Base-by-base conservation (phyloP, 2,888 invertebrate species). In the Pharmacophagus antenor region DNA sequence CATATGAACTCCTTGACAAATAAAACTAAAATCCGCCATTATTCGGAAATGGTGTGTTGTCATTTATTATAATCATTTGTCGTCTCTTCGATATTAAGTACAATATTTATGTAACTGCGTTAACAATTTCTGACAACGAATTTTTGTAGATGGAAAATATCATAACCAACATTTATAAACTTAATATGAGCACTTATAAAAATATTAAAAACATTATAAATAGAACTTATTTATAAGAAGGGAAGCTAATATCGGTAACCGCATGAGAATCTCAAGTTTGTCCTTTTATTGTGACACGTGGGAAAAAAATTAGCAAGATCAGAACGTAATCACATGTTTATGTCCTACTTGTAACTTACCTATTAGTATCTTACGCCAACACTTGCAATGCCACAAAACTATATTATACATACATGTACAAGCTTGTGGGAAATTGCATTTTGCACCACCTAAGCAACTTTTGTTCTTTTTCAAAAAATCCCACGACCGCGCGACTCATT, bases 271-370 rank as follows among this genome's bases (percentile, higher is more conserved):
- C n/a, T n/a, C 17, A 17, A 37, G 23, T 37, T n/a, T 49, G 12
- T 41, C 17, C 22, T 21, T 44, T 20, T 18, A 55, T 60, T 60
- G 50, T 60, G 22, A 44, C 31, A 84, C 74, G 72, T 74, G 70
- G 72, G 70, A 78, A 72, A 66, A 73, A 76, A 82, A 76, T 78
- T 76, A 70, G 75, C 77, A 18, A 42, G 69, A 85, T 86, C 84
- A 85, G 18, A 15, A 85, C 83, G 81, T 82, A 81, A 76, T 71
- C 79, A 76, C 74, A 74, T 63, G 69, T 70, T 76, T 50, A 22
- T 79, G 77, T 80, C 80, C 80, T 84, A 80, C 75, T 80, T 81
- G 80, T 80, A 81, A 80, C n/a, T n/a, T n/a, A n/a, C n/a, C n/a
- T n/a, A 87, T 85, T 84, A 85, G 81, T 82, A 80, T 78, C 75